These are phyloP conservation scores for Dendrophyllia cribrosa DNA, from an alignment of 64 coral and sea anemone genomes.

Conservation along the genomic window DNA sequence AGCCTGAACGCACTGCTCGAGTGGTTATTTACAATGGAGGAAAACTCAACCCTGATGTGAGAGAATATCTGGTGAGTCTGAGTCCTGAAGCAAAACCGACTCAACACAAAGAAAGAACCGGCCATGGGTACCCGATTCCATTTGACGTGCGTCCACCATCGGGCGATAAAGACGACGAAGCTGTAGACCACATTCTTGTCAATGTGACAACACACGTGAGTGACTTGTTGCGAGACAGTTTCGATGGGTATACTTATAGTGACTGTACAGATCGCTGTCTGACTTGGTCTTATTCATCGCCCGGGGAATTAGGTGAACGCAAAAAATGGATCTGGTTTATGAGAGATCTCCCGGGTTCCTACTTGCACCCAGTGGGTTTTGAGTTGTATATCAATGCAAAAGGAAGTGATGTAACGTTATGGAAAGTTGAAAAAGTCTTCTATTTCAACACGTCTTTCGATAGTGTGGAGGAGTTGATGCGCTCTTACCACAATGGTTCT, in stretches of 20 bases:
- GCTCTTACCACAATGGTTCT: constrained; percentile 39
- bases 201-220: constrained; percentile 25
- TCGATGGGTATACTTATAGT: constrained; percentile 65
- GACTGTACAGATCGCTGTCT: constrained; percentile 73
- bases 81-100: constrained; percentile 38
- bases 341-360: constrained; percentile 19
- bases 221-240: constrained; percentile 65
- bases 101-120: neutral
- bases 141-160: constrained; percentile 39
- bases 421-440: constrained; percentile 52
- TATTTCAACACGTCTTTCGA: constrained; percentile 58
- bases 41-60: constrained; percentile 5
- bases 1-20: constrained; percentile 57
- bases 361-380: constrained; percentile 56
- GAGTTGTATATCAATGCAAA: constrained; percentile 41
- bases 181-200: constrained; percentile 13
- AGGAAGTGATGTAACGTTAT: constrained; percentile 27
- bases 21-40: constrained; percentile 72
- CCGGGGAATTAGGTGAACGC: constrained; percentile 1
- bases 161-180: neutral
- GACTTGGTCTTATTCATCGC: neutral
- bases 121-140: constrained; percentile 52
- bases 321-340: constrained; percentile 56
- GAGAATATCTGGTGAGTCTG: constrained; percentile 69
- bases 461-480: constrained; percentile 33